These are phyloP conservation scores for Chromis chromis DNA, from an alignment of 2,797 vertebrate genomes.

Conservation along the genomic window DNA sequence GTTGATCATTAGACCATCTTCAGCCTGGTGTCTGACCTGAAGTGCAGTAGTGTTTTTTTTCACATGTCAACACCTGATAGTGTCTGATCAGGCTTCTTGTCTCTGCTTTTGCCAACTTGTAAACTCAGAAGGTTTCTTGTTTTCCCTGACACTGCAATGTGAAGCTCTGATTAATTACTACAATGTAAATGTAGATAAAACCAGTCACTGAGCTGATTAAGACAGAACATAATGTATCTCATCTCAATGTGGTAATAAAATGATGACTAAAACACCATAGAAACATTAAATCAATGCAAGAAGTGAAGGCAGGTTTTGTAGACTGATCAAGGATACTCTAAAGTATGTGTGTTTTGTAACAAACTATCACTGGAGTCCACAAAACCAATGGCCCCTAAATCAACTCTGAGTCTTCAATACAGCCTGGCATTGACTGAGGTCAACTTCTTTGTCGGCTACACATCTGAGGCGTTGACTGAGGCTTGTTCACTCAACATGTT, in stretches of 20 bases:
- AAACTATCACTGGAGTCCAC: neutral
- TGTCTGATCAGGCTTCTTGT: neutral
- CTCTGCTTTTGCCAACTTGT: neutral
- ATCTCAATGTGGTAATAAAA: neutral
- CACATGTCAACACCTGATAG: neutral
- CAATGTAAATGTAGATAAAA: neutral
- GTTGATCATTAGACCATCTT: neutral
- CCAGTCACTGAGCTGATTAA: neutral
- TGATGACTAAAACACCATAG: neutral
- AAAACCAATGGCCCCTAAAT: neutral
- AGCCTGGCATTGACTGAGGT: neutral
- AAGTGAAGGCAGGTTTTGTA: neutral
- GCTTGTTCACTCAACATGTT: constrained; percentile 15
- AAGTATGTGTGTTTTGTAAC: neutral
- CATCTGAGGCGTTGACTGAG: neutral
- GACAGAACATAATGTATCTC: neutral
- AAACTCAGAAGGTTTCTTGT: neutral
- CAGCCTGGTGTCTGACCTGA: neutral
- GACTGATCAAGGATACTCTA: neutral
- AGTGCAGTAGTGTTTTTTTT: neutral
- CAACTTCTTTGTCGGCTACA: constrained; percentile 22
- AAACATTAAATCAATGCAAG: neutral
- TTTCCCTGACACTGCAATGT: neutral
- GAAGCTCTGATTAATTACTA: constrained; percentile 15
- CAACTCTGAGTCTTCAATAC: neutral